phyloP scores from a whole-genome alignment of 2,797 vertebrate species.

The Anguilla megastoma region DNA sequence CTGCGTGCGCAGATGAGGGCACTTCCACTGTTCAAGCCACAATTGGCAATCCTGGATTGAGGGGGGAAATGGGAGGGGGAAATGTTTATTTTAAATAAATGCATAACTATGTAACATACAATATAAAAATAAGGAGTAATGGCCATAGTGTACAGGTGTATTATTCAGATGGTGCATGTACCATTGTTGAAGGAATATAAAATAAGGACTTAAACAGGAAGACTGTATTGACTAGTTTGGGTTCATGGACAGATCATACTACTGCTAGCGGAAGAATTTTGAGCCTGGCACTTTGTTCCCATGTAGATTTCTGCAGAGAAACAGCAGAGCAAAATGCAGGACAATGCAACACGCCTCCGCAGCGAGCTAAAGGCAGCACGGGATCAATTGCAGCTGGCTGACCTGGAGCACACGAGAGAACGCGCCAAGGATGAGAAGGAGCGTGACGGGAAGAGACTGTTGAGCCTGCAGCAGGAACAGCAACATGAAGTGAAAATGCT shows the following conservation, averaged over 20 bases:
- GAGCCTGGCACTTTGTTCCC: constrained; percentile 21
- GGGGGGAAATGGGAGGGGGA: neutral
- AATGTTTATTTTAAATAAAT: neutral
- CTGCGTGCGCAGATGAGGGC: neutral
- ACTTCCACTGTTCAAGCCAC: neutral
- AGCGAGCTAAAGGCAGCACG: constrained; percentile 63
- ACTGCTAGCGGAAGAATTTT: neutral
- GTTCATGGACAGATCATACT: neutral
- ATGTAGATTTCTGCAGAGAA: constrained; percentile 65
- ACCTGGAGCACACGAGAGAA: constrained; percentile 55
- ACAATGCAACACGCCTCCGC: constrained; percentile 62
- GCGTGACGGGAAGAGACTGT: constrained; percentile 56
- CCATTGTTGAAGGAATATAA: neutral
- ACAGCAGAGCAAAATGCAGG: constrained; percentile 64
- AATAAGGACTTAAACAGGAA: neutral
- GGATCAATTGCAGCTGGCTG: constrained; percentile 61
- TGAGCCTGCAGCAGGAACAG: constrained; percentile 64
- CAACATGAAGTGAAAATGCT: constrained; percentile 61
- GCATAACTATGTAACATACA: too few relatives aligned
- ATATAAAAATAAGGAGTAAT: too few relatives aligned
- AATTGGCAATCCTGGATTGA: neutral
- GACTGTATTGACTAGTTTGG: neutral
- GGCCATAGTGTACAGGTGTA: too few relatives aligned
- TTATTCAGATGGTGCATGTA: neutral
- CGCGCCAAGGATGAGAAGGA: constrained; percentile 46